Base-by-base conservation (phyloP, 2,888 invertebrate species). In the Busseola fusca region DNA sequence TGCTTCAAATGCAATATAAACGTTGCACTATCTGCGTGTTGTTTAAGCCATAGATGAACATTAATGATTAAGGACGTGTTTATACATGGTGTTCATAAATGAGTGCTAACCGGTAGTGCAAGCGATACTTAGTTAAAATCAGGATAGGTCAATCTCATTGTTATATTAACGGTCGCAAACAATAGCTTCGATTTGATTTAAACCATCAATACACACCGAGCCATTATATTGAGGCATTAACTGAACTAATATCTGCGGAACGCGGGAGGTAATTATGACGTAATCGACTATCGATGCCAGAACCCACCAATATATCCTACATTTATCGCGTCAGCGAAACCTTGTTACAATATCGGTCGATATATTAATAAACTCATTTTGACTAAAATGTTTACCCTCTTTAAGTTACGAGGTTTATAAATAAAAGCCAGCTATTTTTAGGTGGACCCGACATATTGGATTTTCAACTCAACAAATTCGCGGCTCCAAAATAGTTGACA, bases 121-220 rank as follows among this genome's bases (percentile, higher is more conserved):
- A 65, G 70, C 72, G 75, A 72, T 81, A 80, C 69, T 72, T 73
- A 52, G 74, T 76, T 76, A 70, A 77, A 76, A 73, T 79, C 80
- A 81, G 76, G 78, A 81, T 82, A 84, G 79, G 83, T 78, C 85
- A 84, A 87, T 82, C 82, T 75, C 79, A 85, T 87, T 87, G 86
- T 87, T 81, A 81, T 81, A 84, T 76, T 80, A 78, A 77, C 76
- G 68, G 77, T 76, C 64, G 69, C 83, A 79, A 86, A 91, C 90
- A 91, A 91, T 90, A 78, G 87, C 77, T 71, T 76, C 84, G 84
- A 88, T 90, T 88, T 88, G 90, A 90, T 91, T 86, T 86, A 87
- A 87, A 87, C 86, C 85, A 86, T 87, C 87, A 86, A 87, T 87
- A 88, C 80, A 83, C 84, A 80, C 68, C 78, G 74, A 76, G 73